These are phyloP conservation scores for Drosophila lowei DNA, from an alignment of 1,140 invertebrate species.

Conservation along the genomic window DNA sequence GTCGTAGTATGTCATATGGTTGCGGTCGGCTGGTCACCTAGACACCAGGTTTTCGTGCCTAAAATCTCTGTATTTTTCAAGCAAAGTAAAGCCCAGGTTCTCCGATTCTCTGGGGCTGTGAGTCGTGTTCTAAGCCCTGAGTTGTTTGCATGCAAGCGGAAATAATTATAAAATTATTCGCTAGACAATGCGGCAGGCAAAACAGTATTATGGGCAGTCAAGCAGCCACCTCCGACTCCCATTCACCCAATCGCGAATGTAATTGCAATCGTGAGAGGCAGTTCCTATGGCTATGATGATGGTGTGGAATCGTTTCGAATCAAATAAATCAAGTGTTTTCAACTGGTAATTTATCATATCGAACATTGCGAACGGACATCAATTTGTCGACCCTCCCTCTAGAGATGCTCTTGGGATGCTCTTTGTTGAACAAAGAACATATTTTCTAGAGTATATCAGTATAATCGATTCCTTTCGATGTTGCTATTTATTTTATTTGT, in stretches of 20 bases:
- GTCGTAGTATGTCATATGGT: constrained; percentile 31
- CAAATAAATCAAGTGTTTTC: no score
- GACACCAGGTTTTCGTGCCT: constrained; percentile 1
- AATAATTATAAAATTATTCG: constrained; percentile 66
- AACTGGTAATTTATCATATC: no score
- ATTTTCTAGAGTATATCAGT: no score
- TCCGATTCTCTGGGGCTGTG: constrained; percentile 8
- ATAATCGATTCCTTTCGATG: no score
- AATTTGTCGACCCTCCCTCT: no score
- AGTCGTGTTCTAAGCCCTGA: constrained; percentile 32
- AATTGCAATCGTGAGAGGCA: not conserved
- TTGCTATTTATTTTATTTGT: no score
- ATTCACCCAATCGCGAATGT: constrained; percentile 14
- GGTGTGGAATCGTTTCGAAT: no score
- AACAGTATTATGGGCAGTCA: constrained; percentile 5
- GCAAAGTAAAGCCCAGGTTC: not conserved
- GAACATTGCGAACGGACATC: no score
- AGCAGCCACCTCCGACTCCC: constrained; percentile 1
- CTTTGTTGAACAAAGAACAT: no score
- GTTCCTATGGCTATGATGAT: no score
- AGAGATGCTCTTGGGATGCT: no score
- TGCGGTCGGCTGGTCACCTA: constrained; percentile 30
- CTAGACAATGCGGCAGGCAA: constrained; percentile 35
- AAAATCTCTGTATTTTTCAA: no score
- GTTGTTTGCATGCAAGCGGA: constrained; percentile 63